Conservation (phyloP, 92 coral and sea anemone species). For the Porites lobata region DNA sequence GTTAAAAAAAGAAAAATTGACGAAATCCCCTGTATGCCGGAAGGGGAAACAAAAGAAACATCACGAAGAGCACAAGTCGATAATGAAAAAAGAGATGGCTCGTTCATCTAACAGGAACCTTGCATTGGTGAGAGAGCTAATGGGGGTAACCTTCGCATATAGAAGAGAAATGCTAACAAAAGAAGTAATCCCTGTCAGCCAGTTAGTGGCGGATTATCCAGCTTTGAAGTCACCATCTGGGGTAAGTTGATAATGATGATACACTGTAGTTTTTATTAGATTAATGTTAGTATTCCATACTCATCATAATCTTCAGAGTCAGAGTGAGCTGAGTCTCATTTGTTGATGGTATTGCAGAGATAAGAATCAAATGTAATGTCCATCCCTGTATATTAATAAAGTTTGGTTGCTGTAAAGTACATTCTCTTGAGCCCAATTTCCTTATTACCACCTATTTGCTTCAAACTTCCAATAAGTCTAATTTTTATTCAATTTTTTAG, state of each 20-base stretch:
- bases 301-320: too few species aligned
- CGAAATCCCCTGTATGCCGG: constrained; percentile 14
- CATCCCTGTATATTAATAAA: too few species aligned
- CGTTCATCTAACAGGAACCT: constrained; percentile 47
- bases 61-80: constrained; percentile 55
- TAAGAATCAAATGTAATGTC: too few species aligned
- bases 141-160: constrained; percentile 53
- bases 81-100: constrained; percentile 63
- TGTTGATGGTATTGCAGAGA: too few species aligned
- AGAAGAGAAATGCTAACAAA: constrained; percentile 36
- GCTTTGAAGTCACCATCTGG: constrained; percentile 43
- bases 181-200: constrained; percentile 26
- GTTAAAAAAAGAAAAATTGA: constrained; percentile 14
- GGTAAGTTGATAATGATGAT: constrained; percentile 15
- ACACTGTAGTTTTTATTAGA: too few species aligned
- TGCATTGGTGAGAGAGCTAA: constrained; percentile 48
- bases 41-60: constrained; percentile 69
- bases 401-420: too few species aligned
- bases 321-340: too few species aligned
- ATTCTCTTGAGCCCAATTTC: too few species aligned
- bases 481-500: too few species aligned
- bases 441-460: too few species aligned
- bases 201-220: constrained; percentile 49
- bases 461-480: too few species aligned
- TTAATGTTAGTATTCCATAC: too few species aligned